Conservation (phyloP, 2,797 vertebrate species). For the Cyclopterus lumpus region DNA sequence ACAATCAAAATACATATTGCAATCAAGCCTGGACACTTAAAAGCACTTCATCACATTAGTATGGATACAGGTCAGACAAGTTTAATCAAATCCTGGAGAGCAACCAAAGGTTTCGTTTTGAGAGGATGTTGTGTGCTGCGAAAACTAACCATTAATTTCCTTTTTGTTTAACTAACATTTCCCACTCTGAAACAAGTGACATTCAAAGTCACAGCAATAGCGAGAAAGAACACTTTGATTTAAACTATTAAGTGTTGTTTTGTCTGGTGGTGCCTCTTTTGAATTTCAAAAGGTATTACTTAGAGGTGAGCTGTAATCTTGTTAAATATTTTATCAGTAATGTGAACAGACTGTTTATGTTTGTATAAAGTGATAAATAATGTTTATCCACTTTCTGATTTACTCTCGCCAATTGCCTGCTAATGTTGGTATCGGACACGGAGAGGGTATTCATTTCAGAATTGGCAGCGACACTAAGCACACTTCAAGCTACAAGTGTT, state of each 20-base stretch:
- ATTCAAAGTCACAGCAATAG: constrained; percentile 29
- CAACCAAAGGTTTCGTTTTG: constrained; percentile 54
- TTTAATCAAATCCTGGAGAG: constrained; percentile 62
- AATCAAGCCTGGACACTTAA: constrained; percentile 56
- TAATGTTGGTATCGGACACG: constrained; percentile 68
- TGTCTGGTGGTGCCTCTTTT: constrained; percentile 19
- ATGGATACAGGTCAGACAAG: constrained; percentile 43
- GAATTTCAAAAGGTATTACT: constrained; percentile 45
- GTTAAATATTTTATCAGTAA: constrained; percentile 49
- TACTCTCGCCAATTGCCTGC: constrained; percentile 67
- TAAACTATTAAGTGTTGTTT: constrained; percentile 7
- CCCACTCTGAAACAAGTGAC: constrained; percentile 37
- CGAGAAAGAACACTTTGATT: constrained; percentile 31
- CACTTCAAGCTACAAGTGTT: constrained; percentile 72
- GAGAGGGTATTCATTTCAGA: constrained; percentile 78
- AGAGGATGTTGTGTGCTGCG: constrained; percentile 41
- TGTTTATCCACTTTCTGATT: constrained; percentile 73
- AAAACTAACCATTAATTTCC: constrained; percentile 55
- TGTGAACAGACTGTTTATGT: constrained; percentile 75
- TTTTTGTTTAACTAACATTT: constrained; percentile 55
- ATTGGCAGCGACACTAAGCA: constrained; percentile 71
- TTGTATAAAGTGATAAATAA: constrained; percentile 66
- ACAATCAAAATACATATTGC: constrained; percentile 52
- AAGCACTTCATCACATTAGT: constrained; percentile 52
- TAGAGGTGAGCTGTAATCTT: constrained; percentile 29